Conservation (phyloP, 2,113 vertebrate species). For the Atractosteus spatula region DNA sequence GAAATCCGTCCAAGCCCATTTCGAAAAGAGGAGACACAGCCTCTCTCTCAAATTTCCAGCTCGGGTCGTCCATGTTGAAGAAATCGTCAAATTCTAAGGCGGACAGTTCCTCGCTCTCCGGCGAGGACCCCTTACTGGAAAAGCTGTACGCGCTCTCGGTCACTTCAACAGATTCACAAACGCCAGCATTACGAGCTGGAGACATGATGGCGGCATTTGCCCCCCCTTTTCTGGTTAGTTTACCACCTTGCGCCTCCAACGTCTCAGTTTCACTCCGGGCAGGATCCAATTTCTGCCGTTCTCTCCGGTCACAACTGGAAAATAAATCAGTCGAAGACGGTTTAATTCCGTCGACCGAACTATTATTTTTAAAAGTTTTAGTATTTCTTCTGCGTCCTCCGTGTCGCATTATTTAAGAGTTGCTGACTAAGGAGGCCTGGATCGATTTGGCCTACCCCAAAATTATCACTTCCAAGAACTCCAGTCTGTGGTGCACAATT, state of each 20-base stretch:
- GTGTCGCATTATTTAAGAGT: no score
- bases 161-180: conserved; percentile 22
- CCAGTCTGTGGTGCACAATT: no score
- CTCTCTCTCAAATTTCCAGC: conserved; percentile 53
- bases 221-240: conserved; percentile 51
- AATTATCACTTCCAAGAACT: no score
- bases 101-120: conserved; percentile 37
- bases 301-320: not conserved
- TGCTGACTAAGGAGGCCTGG: no score
- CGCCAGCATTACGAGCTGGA: conserved; percentile 33
- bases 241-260: conserved; percentile 50
- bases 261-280: not conserved
- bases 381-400: no score
- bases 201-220: no score
- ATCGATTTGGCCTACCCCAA: no score
- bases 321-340: not conserved
- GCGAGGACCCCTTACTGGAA: conserved; percentile 12
- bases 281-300: not conserved
- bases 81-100: conserved; percentile 56
- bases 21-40: conserved; percentile 35
- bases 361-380: no score
- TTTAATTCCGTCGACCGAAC: not conserved
- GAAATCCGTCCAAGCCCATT: conserved; percentile 15
- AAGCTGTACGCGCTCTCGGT: conserved; percentile 17
- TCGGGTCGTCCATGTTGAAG: conserved; percentile 49